Base-by-base conservation (phyloP, 2,113 vertebrate genomes). In the Caloenas nicobarica region DNA sequence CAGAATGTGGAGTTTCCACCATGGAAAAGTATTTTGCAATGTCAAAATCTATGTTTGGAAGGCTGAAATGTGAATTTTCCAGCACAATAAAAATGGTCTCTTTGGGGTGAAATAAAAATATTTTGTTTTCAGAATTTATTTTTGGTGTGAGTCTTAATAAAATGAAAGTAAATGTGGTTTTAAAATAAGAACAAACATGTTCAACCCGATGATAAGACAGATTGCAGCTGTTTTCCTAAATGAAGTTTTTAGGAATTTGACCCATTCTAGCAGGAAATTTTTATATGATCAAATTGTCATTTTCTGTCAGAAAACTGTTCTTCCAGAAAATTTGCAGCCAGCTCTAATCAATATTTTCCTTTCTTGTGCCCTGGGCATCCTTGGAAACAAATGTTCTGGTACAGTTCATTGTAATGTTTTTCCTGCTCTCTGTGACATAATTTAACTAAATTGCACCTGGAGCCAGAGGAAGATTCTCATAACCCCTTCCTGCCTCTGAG, bases 311-410 rank as follows among this genome's bases (percentile, higher is more conserved):
- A 85, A 94, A 89, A 70, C 23, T 13, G 8, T 87, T 91, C 81
- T 91, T 61, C 48, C 68, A 58, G 81, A 93, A 96, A 94, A 79
- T 82, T 9, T 83, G 48, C 68, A 77, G 78, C 79, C 58, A 73
- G 36, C 38, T 96, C 74, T 58, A 73, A 94, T 93, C 89, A 73
- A 54, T 94, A 86, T 65, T 95, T 93, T 51, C 19, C 29, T 86
- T 91, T 66, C 25, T 77, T 26, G 13, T 81, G 38, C 85, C 51
- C 34, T 42, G 64, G 64, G 57, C 48, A 56, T 25, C 36, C 38
- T 62, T 29, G 26, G 69, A 66, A 66, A 87, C 40, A 14, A n/a
- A 65, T 17, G 57, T 53, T 26, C 44, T 33, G 28, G 11, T 34
- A 50, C 42, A 46, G 53, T 16, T 89, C 48, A 7, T 56, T 34